A percentile compares a stretch with the other conserved stretches of the same genome.
Evolutionary conservation across 2,113 vertebrate genomes (phyloP).

Genomic region (Corythoichthys haematopterus): DNA sequence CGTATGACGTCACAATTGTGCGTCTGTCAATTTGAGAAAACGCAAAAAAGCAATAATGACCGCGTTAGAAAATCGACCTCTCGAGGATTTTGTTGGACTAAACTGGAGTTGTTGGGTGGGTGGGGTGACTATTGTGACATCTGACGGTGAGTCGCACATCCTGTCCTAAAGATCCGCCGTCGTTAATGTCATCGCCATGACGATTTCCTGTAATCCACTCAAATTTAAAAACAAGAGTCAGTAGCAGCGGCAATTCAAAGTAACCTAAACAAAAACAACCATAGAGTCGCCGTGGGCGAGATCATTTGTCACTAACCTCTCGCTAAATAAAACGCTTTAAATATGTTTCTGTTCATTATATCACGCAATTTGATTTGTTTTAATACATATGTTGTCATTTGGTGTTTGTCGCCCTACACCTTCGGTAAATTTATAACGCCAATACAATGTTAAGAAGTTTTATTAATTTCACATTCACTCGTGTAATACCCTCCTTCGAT

Average conservation of each 20-base stretch:
- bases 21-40: constrained; percentile 68
- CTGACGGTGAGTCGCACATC: constrained; percentile 74
- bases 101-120: constrained; percentile 84
- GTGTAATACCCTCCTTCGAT: no score
- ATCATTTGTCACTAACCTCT: no score
- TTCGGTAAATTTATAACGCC: no score
- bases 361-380: not conserved
- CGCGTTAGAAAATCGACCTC: constrained; percentile 80
- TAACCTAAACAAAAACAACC: constrained; percentile 79
- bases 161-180: not conserved
- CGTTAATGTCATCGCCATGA: not conserved
- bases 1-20: constrained; percentile 38
- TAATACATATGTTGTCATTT: not conserved
- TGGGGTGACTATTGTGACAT: constrained; percentile 62
- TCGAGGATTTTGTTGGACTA: constrained; percentile 84
- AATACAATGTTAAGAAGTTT: no score
- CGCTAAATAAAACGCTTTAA: no score
- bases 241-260: constrained; percentile 43
- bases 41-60: constrained; percentile 73
- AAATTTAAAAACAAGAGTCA: constrained; percentile 10
- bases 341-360: not conserved
- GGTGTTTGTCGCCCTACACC: not conserved
- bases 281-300: constrained; percentile 78
- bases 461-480: no score
- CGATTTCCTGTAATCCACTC: constrained; percentile 19